These are phyloP conservation scores for Unio delphinus DNA, from an alignment of 2,888 invertebrate genomes.

Conservation along the genomic window DNA sequence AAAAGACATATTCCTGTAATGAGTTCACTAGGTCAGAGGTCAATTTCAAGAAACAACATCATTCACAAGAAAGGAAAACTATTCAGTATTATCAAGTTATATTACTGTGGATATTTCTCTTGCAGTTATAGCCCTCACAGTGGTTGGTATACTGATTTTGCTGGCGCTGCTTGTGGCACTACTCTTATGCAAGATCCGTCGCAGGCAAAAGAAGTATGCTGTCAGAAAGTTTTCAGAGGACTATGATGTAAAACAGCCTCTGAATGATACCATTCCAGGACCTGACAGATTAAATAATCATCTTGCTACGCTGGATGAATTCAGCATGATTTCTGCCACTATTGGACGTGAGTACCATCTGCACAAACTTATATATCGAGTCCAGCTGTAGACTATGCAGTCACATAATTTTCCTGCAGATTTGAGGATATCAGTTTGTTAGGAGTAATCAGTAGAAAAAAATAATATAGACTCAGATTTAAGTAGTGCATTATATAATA, in stretches of 20 bases:
- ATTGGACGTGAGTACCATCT: constrained; percentile 44
- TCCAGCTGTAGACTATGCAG: no score
- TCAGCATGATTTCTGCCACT: constrained; percentile 60
- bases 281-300: constrained; percentile 39
- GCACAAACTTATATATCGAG: no score
- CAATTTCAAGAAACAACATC: no score
- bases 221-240: constrained; percentile 46
- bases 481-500: no score
- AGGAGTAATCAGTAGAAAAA: no score
- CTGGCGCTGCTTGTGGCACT: constrained; percentile 52
- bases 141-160: constrained; percentile 48
- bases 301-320: constrained; percentile 62
- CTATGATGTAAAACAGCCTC: constrained; percentile 55
- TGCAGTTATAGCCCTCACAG: constrained; percentile 50
- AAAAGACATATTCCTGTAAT: no score
- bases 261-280: constrained; percentile 29
- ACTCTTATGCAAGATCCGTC: constrained; percentile 43
- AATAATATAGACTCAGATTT: no score
- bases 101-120: constrained; percentile 5
- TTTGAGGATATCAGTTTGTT: no score
- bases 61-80: background rate
- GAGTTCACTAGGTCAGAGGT: no score
- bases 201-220: constrained; percentile 33
- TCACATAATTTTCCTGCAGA: no score
- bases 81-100: background rate